Conservation (phyloP, 2,113 vertebrate genomes). For the Oxyura jamaicensis region DNA sequence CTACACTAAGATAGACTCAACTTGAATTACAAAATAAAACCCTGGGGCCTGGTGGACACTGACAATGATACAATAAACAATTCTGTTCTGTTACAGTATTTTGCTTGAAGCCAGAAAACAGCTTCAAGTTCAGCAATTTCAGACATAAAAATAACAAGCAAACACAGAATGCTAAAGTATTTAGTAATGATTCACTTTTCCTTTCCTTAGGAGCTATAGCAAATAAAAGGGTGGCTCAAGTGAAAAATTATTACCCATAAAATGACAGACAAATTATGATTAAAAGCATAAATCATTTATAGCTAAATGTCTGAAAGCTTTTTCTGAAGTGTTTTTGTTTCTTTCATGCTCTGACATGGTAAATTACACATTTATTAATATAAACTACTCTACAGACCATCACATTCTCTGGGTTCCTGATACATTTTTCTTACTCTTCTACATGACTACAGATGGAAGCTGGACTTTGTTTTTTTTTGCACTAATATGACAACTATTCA, state of each 20-base stretch:
- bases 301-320: neutral
- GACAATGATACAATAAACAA: conserved; percentile 15
- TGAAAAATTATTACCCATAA: neutral
- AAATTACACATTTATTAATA: neutral
- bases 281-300: neutral
- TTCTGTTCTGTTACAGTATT: neutral
- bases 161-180: neutral
- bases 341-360: neutral
- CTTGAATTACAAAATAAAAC: conserved; percentile 45
- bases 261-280: neutral
- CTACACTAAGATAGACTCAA: conserved; percentile 23
- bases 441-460: accelerated
- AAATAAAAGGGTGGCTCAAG: neutral
- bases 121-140: conserved; percentile 24
- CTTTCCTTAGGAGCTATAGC: neutral
- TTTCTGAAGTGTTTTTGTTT: neutral
- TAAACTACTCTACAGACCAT: accelerated
- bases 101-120: conserved; percentile 40
- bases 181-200: neutral
- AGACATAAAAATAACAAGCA: conserved; percentile 10
- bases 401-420: neutral
- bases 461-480: neutral
- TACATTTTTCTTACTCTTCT: accelerated
- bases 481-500: neutral
- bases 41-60: conserved; percentile 17